phyloP scores from a whole-genome alignment of 2,888 invertebrate species.

The Hypselothyrea guttata region DNA sequence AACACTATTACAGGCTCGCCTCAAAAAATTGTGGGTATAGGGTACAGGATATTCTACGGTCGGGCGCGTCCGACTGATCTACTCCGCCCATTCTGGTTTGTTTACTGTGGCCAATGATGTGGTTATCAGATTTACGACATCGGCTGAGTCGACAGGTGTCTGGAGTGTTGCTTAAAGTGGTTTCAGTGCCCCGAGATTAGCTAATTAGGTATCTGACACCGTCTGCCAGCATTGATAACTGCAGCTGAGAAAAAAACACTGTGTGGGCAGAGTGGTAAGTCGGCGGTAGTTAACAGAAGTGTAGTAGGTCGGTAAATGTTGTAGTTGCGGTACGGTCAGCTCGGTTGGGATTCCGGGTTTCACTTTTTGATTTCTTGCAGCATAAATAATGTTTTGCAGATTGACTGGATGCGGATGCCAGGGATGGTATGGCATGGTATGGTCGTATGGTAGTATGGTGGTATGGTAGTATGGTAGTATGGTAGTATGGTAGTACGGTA shows the following conservation, averaged over 20 bases:
- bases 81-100: too few species aligned
- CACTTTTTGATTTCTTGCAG: neutral
- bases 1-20: too few species aligned
- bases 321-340: neutral
- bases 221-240: neutral
- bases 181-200: slow-evolving; percentile 10
- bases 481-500: too few species aligned
- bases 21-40: too few species aligned
- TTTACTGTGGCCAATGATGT: slow-evolving; percentile 1
- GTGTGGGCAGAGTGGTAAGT: neutral
- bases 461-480: too few species aligned
- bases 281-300: slow-evolving; percentile 7
- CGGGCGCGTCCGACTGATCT: too few species aligned
- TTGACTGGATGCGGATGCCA: slow-evolving; percentile 5
- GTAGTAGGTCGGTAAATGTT: slow-evolving; percentile 34
- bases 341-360: neutral
- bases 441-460: too few species aligned
- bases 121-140: slow-evolving; percentile 9
- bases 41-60: too few species aligned
- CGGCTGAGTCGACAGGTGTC: neutral
- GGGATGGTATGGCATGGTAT: neutral
- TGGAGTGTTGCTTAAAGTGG: neutral
- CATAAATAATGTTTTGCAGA: slow-evolving; percentile 3
- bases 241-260: too few species aligned
- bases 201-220: slow-evolving; percentile 17